These are phyloP conservation scores for Ameiurus melas DNA, from an alignment of 2,113 vertebrate genomes.

Conservation along the genomic window DNA sequence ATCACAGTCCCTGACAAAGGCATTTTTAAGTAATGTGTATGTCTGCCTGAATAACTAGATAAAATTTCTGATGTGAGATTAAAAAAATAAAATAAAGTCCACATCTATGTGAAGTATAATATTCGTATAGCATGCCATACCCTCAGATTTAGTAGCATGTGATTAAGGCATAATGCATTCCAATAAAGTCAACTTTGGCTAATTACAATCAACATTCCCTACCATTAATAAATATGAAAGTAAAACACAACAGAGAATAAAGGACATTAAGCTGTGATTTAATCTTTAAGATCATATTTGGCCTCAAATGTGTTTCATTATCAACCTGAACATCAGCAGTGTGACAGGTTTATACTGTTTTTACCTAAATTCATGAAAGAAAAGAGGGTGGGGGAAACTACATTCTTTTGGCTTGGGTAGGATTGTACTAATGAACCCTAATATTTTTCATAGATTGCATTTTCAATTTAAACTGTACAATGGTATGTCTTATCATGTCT, in stretches of 20 bases:
- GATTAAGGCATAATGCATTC: neutral
- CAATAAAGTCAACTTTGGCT: neutral
- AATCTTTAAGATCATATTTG: neutral
- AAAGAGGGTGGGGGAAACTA: neutral
- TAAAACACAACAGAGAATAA: neutral
- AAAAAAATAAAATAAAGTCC: neutral
- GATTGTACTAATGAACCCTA: neutral
- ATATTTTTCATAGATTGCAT: neutral
- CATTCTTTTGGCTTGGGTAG: neutral
- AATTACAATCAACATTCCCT: neutral
- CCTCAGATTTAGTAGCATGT: neutral
- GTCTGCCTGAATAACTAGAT: neutral
- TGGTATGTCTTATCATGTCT: neutral
- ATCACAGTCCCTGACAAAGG: neutral
- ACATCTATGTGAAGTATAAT: neutral
- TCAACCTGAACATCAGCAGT: neutral
- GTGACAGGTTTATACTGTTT: neutral
- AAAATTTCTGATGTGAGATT: neutral
- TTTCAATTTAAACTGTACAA: neutral
- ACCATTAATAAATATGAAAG: neutral
- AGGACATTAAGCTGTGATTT: neutral
- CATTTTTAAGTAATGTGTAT: neutral
- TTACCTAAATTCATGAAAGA: neutral
- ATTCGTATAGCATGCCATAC: neutral
- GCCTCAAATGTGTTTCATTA: too few species aligned